Conservation (phyloP, 2,113 vertebrate species). For the Haliaeetus leucogaster region DNA sequence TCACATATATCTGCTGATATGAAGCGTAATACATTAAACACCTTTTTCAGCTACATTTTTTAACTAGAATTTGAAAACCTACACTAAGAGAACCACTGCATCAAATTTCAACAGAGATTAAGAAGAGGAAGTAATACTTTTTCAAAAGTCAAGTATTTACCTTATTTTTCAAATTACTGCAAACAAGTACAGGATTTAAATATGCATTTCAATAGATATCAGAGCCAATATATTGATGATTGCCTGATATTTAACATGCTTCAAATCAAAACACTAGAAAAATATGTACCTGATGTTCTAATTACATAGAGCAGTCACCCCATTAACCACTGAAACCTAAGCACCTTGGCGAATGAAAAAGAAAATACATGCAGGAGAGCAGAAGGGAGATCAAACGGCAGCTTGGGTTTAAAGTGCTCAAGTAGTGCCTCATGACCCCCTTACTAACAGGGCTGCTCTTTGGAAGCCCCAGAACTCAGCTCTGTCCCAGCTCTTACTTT, state of each 20-base stretch:
- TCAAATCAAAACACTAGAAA: neutral
- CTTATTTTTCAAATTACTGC: slow-evolving; percentile 39
- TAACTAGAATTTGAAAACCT: neutral
- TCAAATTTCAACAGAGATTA: neutral
- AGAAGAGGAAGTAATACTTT: neutral
- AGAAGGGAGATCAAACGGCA: neutral
- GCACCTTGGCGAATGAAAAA: neutral
- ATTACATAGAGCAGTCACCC: neutral
- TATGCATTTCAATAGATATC: neutral
- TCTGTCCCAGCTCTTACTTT: neutral
- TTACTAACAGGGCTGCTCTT: neutral
- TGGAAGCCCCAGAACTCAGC: neutral
- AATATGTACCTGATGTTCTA: neutral
- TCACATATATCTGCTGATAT: neutral
- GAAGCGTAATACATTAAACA: neutral
- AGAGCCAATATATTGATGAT: neutral
- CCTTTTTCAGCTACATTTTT: neutral
- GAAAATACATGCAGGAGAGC: neutral
- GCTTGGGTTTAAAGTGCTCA: neutral
- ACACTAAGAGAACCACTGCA: neutral
- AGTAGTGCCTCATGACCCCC: neutral
- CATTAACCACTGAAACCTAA: neutral
- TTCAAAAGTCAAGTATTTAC: neutral
- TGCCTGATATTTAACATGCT: neutral
- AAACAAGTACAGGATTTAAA: neutral